Base-by-base conservation (phyloP, 2,888 invertebrate species). In the Drosophila falleni region DNA sequence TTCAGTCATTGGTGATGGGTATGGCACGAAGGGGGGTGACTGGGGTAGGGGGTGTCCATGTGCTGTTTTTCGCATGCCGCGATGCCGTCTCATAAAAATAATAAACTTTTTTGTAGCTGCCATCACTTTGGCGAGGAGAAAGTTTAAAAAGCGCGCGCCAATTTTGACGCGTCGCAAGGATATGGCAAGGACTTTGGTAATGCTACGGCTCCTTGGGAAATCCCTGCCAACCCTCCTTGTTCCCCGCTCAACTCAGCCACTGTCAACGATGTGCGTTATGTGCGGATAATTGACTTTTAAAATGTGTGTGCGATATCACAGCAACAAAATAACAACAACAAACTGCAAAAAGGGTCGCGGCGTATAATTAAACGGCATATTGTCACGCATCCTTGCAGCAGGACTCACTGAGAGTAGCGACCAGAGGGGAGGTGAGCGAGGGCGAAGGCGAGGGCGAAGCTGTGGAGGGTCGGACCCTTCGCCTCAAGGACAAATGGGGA, bases 281-380 rank as follows among this genome's bases (percentile, higher is more conserved):
- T 87, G 88, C 85, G 89, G 88, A 89, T 85, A 85, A 89, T 85
- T 89, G 85, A 89, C 89, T 85, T 85, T 85, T 85, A 85, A 85
- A 85, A 89, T 84, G 84, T 84, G 84, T 84, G 84, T 78, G 89
- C 81, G 89, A 84, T 89, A 84, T 89, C 76, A 58, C 84, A 84
- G 72, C 80, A 87, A 78, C 62, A 86, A 19, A 19, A 49, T 65
- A 81, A 42, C 65, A 80, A 35, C 60, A 68, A 76, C 62, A 53
- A 19, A 2, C 19, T 19, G 19, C 19, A 69, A 77, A 77, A 79
- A 87, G 87, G 84, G 87, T 84, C 84, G 75, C 68, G 65, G 71
- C 79, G 85, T 89, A 89, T 85, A 89, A 85, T 85, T 85, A 85
- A 85, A 85, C 88, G 89, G 74, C 84, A 85, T 89, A 85, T 87